Evolutionary conservation across 2,797 vertebrate species (phyloP).

Genomic region (Silurus lanzhouensis): DNA sequence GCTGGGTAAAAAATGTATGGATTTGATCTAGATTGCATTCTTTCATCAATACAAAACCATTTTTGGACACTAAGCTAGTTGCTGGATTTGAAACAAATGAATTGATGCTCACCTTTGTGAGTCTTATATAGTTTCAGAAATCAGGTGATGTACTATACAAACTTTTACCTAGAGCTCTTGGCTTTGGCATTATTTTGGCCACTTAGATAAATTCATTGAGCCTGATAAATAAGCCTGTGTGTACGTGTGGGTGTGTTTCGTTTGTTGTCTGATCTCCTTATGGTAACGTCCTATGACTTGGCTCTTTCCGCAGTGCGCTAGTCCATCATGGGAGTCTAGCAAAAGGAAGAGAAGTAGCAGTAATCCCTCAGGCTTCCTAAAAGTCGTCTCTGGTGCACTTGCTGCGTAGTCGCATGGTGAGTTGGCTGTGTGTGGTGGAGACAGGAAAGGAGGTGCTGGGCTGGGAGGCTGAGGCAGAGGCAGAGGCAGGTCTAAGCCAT

Average conservation of each 20-base stretch:
- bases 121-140: not conserved
- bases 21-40: not conserved
- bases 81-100: not conserved
- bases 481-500: constrained; percentile 65
- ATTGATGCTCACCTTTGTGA: not conserved
- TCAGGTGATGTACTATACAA: not conserved
- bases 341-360: constrained; percentile 17
- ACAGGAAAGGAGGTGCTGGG: constrained; percentile 56
- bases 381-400: constrained; percentile 33
- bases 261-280: not conserved
- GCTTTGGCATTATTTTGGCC: too few species aligned
- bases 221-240: not conserved
- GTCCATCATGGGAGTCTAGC: constrained; percentile 9
- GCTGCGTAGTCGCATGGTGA: constrained; percentile 39
- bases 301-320: constrained; percentile 3
- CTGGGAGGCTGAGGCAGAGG: constrained; percentile 68
- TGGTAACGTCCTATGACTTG: constrained; percentile 15
- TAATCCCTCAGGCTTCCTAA: constrained; percentile 34
- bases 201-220: not conserved
- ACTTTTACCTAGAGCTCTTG: not conserved
- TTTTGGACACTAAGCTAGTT: not conserved
- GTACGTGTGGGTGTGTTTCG: not conserved
- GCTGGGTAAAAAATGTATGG: not conserved
- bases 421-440: constrained; percentile 31
- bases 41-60: not conserved